Evolutionary conservation across 2,113 vertebrate species (phyloP).

Genomic region (Cavia aperea): DNA sequence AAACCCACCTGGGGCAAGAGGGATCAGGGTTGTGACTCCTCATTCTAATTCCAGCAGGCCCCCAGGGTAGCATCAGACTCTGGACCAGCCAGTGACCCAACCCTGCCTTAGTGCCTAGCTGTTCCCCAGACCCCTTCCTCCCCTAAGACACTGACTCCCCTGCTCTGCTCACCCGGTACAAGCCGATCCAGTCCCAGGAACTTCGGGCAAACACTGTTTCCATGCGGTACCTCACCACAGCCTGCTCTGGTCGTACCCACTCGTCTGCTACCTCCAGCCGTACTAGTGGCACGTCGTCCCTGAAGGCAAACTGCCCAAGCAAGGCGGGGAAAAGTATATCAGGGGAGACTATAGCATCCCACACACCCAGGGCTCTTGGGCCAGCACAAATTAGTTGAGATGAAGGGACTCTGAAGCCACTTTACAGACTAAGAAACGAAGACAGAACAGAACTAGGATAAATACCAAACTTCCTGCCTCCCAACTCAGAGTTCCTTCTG

Average conservation of each 20-base stretch:
- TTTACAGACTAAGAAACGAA: not conserved
- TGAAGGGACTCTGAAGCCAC: not conserved
- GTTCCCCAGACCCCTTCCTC: constrained; percentile 51
- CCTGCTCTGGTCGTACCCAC: constrained; percentile 89
- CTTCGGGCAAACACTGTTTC: constrained; percentile 86
- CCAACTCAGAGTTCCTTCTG: not conserved
- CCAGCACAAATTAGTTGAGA: not conserved
- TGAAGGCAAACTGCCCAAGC: constrained; percentile 86
- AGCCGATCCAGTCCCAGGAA: constrained; percentile 98
- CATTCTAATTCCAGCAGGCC: not conserved
- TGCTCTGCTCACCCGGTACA: constrained; percentile 85
- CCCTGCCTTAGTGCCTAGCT: constrained; percentile 41
- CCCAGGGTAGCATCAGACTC: not conserved
- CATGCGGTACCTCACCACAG: constrained; percentile 84
- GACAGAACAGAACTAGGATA: not conserved
- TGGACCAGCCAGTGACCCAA: not conserved
- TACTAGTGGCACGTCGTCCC: constrained; percentile 83
- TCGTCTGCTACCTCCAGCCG: constrained; percentile 87
- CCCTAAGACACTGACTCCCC: not conserved
- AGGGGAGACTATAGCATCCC: not conserved
- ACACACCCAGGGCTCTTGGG: not conserved
- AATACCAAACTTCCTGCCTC: not conserved
- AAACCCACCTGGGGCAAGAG: constrained; percentile 86
- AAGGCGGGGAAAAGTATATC: not conserved
- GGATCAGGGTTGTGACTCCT: not conserved